Evolutionary conservation across 2,113 vertebrate genomes (phyloP), one percentile per base, ranked within the genome.

Genomic region (Ornithorhynchus anatinus): DNA sequence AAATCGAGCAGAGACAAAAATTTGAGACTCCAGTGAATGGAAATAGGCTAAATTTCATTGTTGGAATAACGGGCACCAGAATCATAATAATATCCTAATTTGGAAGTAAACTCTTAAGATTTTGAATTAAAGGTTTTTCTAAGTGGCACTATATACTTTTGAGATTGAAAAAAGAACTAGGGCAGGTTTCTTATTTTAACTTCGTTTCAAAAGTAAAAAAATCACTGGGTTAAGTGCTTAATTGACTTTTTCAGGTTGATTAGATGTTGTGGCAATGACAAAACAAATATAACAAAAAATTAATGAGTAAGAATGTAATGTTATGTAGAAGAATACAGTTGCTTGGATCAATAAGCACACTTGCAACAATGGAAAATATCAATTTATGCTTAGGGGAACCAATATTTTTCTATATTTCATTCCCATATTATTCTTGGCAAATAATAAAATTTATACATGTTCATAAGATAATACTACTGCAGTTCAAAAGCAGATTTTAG

Each of bases 1-100:
- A 89, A 93, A 91, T 75, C 69, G 69, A 82, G 77, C 60, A 72
- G 53, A 77, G 86, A 69, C 66, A 57, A 85, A 81, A 86, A 64
- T 56, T 1, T 48, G 67, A 86, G 20, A 80, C 29, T 64, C 42
- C 68, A 50, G 62, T 7, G n/a, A n/a, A n/a, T n/a, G 19, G 74
- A 81, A 85, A 76, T 2, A 56, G 33, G 33, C n/a, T 80, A 60
- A 80, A 80, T 44, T 82, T 23, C 43, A 58, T 69, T 80, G 75
- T 72, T 11, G 73, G 75, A 69, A 22, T 51, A 82, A 70, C 11
- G 59, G 23, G 35, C 14, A 70, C 43, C 58, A 50, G 58, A 52
- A 47, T 61, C 60, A 4, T 59, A 78, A 57, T 4, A 75, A 8
- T 10, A 59, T 61, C 67, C 62, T 75, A 45, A 82, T 20, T 1